A percentile compares a stretch with the other conserved stretches of the same genome.
Evolutionary conservation across 2,113 vertebrate species (phyloP).

Genomic region (Drymodes brunneopygia): DNA sequence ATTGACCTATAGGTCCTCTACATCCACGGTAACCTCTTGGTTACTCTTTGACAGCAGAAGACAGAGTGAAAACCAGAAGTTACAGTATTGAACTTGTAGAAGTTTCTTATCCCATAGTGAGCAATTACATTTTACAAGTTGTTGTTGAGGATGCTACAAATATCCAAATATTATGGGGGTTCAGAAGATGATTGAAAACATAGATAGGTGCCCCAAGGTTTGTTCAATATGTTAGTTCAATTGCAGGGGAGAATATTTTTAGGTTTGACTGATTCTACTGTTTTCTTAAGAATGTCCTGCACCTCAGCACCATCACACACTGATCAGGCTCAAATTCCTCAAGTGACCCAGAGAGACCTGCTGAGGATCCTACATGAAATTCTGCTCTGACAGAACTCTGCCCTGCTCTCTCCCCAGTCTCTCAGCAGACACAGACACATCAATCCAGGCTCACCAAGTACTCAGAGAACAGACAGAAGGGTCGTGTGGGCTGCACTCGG

Average conservation of each 20-base stretch:
- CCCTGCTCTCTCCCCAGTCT: neutral
- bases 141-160: neutral
- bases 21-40: neutral
- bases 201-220: neutral
- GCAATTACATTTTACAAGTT: neutral
- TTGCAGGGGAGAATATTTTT: neutral
- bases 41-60: neutral
- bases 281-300: neutral
- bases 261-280: neutral
- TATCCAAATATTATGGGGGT: neutral
- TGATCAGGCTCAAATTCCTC: neutral
- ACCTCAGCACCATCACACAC: neutral
- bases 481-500: slow-evolving; percentile 64
- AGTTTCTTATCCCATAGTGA: neutral
- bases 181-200: neutral
- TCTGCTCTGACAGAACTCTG: neutral
- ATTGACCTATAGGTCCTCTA: neutral
- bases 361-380: neutral
- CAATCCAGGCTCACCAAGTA: slow-evolving; percentile 70
- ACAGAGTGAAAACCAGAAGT: neutral
- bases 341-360: neutral
- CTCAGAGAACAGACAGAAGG: slow-evolving; percentile 73
- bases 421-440: neutral
- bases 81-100: neutral
- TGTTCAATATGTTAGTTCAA: neutral